Conservation (phyloP, 2,113 vertebrate species). For the Nannospalax galili region DNA sequence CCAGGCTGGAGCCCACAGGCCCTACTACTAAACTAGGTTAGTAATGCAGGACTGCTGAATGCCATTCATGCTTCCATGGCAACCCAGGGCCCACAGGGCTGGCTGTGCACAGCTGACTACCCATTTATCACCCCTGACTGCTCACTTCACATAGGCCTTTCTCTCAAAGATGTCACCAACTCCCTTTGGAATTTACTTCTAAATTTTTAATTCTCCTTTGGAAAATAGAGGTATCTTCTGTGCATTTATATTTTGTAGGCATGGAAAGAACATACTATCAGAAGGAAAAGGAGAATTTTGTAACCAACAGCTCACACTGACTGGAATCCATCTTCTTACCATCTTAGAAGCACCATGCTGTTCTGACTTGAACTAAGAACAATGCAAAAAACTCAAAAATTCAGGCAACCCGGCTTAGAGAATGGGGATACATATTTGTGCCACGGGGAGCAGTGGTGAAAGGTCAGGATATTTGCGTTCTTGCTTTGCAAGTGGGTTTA, state of each 20-base stretch:
- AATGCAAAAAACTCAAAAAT: not conserved
- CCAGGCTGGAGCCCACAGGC: fast-evolving
- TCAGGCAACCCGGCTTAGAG: not conserved
- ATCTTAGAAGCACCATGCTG: not conserved
- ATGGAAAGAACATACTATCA: not conserved
- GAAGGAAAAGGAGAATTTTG: not conserved
- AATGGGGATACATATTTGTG: not conserved
- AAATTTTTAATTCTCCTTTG: slow-evolving; percentile 16
- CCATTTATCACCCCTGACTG: slow-evolving; percentile 58
- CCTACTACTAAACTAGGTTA: slow-evolving; percentile 18
- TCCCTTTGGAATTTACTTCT: not conserved
- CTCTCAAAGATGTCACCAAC: not conserved
- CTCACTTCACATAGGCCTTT: not conserved
- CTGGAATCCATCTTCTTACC: not conserved
- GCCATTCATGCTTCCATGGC: not conserved
- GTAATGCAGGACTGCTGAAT: not conserved
- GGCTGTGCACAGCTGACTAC: slow-evolving; percentile 52
- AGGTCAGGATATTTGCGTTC: not conserved
- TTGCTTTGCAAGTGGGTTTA: not conserved
- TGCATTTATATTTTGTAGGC: not conserved
- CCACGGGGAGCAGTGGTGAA: not conserved
- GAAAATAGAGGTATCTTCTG: not conserved
- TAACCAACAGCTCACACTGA: not conserved
- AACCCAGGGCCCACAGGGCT: not conserved
- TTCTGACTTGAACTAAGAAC: not conserved